Evolutionary conservation across 1,140 invertebrate genomes (phyloP).

Genomic region (Aphelenchoides avenae): DNA sequence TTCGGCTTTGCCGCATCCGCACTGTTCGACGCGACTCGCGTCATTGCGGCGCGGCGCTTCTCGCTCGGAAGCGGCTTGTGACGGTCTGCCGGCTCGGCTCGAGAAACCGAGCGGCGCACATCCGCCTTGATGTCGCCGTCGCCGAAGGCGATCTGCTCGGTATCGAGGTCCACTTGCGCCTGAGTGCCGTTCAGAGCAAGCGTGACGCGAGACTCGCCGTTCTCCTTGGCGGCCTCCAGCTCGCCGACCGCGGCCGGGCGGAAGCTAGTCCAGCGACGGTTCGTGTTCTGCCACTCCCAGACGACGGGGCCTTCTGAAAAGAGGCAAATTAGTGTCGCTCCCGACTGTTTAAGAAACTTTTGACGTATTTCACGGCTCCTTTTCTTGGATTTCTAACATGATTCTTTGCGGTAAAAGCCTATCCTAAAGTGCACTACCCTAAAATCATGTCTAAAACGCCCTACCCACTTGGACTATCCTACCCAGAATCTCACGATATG

Average conservation of each 20-base stretch:
- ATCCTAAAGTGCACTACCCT: too few relatives aligned
- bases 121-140: not conserved
- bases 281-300: slow-evolving; percentile 1
- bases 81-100: not conserved
- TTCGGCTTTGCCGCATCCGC: not conserved
- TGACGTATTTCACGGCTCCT: too few relatives aligned
- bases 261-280: not conserved
- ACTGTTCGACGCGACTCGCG: not conserved
- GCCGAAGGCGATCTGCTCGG: not conserved
- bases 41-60: not conserved
- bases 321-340: too few relatives aligned
- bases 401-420: too few relatives aligned
- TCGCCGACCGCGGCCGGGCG: not conserved
- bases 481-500: too few relatives aligned
- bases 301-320: too few relatives aligned
- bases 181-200: not conserved
- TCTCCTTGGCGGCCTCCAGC: not conserved
- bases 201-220: too few relatives aligned
- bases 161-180: not conserved
- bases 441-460: too few relatives aligned
- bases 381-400: too few relatives aligned
- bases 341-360: too few relatives aligned
- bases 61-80: not conserved
- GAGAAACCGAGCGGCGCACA: slow-evolving; percentile 1
- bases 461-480: too few relatives aligned